Evolutionary conservation across 2,797 vertebrate species (phyloP).

Genomic region (Tachyglossus aculeatus): DNA sequence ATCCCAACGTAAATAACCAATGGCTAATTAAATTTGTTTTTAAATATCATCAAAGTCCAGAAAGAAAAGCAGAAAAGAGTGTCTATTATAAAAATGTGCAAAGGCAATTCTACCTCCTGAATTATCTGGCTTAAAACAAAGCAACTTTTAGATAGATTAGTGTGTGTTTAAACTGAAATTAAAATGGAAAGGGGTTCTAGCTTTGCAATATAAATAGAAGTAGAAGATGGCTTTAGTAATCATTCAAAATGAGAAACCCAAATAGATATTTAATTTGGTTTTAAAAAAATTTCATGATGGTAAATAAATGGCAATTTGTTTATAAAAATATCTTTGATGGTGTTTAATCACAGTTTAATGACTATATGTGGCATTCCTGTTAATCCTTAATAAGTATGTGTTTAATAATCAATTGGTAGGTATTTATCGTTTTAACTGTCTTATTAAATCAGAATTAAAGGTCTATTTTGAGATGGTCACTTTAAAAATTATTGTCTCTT

Average conservation of each 20-base stretch:
- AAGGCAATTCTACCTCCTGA: constrained; percentile 42
- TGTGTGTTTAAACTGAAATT: constrained; percentile 43
- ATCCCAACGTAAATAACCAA: constrained; percentile 52
- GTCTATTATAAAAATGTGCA: constrained; percentile 6
- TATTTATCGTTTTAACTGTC: constrained; percentile 69
- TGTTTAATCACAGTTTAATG: constrained; percentile 69
- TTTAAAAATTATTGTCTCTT: constrained; percentile 34
- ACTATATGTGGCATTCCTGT: constrained; percentile 66
- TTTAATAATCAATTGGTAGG: constrained; percentile 77
- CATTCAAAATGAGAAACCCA: constrained; percentile 61
- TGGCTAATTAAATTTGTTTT: constrained; percentile 40
- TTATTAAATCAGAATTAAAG: constrained; percentile 70
- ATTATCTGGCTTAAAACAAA: constrained; percentile 48
- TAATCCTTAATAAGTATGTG: constrained; percentile 74
- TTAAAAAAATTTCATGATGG: constrained; percentile 64
- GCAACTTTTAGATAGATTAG: constrained; percentile 48
- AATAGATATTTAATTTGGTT: constrained; percentile 77
- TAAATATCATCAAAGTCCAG: constrained; percentile 41
- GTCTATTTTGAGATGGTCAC: constrained; percentile 46
- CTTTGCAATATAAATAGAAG: constrained; percentile 63
- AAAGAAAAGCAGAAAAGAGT: constrained; percentile 34
- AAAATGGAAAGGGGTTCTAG: constrained; percentile 53
- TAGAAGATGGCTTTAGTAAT: constrained; percentile 65
- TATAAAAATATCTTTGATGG: constrained; percentile 68
- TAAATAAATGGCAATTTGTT: constrained; percentile 77